Base-by-base conservation (phyloP, 2,113 vertebrate species). In the Cathartes aura region DNA sequence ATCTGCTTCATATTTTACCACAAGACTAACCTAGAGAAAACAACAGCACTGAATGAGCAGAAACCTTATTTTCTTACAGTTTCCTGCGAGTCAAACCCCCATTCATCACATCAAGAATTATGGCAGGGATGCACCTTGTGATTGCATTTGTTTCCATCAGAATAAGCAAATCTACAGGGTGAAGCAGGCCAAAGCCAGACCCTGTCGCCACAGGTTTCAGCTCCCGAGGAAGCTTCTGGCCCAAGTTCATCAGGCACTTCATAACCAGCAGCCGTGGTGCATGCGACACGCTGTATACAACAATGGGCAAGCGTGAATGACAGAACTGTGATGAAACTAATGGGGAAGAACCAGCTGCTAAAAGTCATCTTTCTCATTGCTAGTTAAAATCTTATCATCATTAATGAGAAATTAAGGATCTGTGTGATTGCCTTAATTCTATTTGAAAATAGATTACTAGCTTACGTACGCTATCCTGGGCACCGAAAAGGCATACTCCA, bases 261-360 rank as follows among this genome's bases (percentile, higher is more conserved):
- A 55, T 3, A 66, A 24, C 12, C 38, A 78, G 42, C 47, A 56
- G 30, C 29, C 0, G 1, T 4, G 10, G 58, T 32, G 9, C 26
- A 42, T 0, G 1, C 0, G 2, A 63, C 13, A 8, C 1, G 6
- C 29, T 52, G 8, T 4, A 8, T 26, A 18, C 7, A 42, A 3
- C 26, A 55, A 24, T 0, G 1, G 53, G 27, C 0, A 0, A 34
- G 26, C 5, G 1, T 8, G 56, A 48, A 43, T 6, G n/a, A 48
- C 23, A 59, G 59, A 88, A 75, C 0, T 1, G 38, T 34, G 52
- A 48, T 21, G 12, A 48, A 86, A 67, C 21, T 62, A 62, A 59
- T 2, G 13, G 6, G 38, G 32, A 80, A 47, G 16, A 76, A 45
- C 4, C 6, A 43, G 38, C 26, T 89, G 53, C 40, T 55, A 8